These are phyloP conservation scores for Pogonus chalceus DNA, from an alignment of 1,140 invertebrate species.

Conservation along the genomic window DNA sequence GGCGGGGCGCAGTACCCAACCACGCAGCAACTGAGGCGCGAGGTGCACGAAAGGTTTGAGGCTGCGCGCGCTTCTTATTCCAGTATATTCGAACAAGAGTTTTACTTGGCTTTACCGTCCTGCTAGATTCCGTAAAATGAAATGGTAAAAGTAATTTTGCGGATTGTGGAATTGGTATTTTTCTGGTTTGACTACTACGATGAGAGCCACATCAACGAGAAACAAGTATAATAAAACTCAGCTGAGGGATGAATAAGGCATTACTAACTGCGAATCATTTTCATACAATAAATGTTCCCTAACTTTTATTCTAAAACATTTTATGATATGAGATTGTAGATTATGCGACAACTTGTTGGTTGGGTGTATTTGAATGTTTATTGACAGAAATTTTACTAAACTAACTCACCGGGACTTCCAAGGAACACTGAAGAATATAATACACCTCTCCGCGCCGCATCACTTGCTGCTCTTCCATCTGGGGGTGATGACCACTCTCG, in stretches of 20 bases:
- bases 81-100: conserved; percentile 3
- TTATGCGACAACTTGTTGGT: not conserved
- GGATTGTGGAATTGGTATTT: conserved; percentile 23
- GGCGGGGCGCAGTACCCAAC: conserved; percentile 7
- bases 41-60: conserved; percentile 1
- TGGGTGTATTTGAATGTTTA: not conserved
- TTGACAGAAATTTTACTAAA: no score
- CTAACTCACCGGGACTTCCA: conserved; percentile 79
- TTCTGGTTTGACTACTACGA: conserved; percentile 12
- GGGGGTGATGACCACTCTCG: conserved; percentile 79
- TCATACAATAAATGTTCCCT: no score
- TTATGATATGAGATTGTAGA: not conserved
- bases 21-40: conserved; percentile 11
- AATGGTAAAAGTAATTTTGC: conserved; percentile 23
- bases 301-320: no score
- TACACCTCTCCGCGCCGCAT: conserved; percentile 65
- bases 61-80: not conserved
- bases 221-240: no score
- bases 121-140: no score
- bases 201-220: no score
- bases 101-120: conserved; percentile 10
- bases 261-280: no score
- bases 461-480: conserved; percentile 58
- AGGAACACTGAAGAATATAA: conserved; percentile 82
- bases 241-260: no score